Evolutionary conservation across 2,888 invertebrate genomes (phyloP).

Genomic region (Lycia hirtaria): DNA sequence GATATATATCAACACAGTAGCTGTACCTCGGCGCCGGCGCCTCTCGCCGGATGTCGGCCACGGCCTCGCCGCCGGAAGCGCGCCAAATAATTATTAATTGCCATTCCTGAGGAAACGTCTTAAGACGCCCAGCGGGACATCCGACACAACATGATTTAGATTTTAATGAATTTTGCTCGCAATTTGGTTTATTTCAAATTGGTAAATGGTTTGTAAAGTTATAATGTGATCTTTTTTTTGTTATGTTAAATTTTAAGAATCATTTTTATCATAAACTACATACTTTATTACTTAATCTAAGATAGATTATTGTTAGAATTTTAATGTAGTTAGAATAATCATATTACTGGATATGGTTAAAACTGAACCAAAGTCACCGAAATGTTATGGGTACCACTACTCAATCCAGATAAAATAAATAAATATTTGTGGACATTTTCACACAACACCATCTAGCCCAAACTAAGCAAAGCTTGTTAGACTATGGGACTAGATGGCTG

Average conservation of each 20-base stretch:
- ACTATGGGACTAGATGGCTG: too few species aligned
- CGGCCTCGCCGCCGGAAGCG: conserved; percentile 72
- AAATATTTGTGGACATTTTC: too few species aligned
- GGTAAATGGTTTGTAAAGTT: conserved; percentile 41
- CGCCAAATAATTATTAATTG: conserved; percentile 84
- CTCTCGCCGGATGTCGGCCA: conserved; percentile 62
- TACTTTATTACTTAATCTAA: too few species aligned
- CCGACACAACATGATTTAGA: conserved; percentile 51
- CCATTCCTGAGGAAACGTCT: conserved; percentile 65
- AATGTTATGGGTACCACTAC: too few species aligned
- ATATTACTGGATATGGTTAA: too few species aligned
- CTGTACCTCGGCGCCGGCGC: conserved; percentile 49
- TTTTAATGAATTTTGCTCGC: conserved; percentile 52
- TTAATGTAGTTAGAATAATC: too few species aligned
- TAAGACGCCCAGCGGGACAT: conserved; percentile 67
- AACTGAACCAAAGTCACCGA: too few species aligned
- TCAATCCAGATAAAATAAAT: too few species aligned
- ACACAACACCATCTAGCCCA: too few species aligned
- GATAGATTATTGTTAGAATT: too few species aligned
- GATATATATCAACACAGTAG: conserved; percentile 63
- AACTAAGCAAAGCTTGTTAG: too few species aligned
- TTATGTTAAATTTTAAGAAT: not conserved
- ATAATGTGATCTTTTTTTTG: conserved; percentile 1
- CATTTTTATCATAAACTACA: too few species aligned
- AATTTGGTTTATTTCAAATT: conserved; percentile 39